Evolutionary conservation across 2,797 vertebrate genomes (phyloP).

Genomic region (Hippocampus kuda): DNA sequence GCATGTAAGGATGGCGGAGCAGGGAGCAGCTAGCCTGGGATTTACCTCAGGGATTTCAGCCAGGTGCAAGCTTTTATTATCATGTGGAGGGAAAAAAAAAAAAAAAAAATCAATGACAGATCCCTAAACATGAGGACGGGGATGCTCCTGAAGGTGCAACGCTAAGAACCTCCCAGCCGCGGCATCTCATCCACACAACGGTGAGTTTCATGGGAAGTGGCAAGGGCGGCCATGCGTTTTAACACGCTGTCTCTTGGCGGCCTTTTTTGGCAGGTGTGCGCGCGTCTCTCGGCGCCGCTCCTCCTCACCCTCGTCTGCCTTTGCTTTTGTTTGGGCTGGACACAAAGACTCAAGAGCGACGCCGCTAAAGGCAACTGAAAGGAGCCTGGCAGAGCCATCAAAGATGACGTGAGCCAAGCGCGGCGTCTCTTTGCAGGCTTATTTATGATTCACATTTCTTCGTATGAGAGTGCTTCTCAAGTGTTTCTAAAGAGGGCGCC

Average conservation of each 20-base stretch:
- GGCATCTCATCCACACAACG: slow-evolving; percentile 22
- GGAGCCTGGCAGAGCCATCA: slow-evolving; percentile 20
- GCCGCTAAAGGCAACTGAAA: slow-evolving; percentile 44
- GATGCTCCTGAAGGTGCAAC: neutral
- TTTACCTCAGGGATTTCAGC: slow-evolving; percentile 11
- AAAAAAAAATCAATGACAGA: neutral
- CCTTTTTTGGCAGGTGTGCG: slow-evolving; percentile 23
- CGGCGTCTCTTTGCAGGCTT: slow-evolving; percentile 1
- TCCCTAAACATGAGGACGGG: neutral
- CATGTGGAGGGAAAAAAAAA: neutral
- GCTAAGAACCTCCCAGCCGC: slow-evolving; percentile 10
- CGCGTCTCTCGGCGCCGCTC: slow-evolving; percentile 14
- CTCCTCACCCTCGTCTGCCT: neutral
- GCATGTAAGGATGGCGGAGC: neutral
- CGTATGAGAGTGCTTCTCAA: neutral
- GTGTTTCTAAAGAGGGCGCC: neutral
- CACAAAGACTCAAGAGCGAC: slow-evolving; percentile 40
- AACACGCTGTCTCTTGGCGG: slow-evolving; percentile 31
- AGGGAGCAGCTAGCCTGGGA: slow-evolving; percentile 5
- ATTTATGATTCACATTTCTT: neutral
- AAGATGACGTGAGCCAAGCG: neutral
- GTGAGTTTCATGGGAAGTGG: slow-evolving; percentile 45
- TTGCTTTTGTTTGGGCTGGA: slow-evolving; percentile 25
- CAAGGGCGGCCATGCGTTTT: slow-evolving; percentile 52
- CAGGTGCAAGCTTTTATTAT: neutral